These are phyloP conservation scores for Malurus splendens DNA, from an alignment of 2,797 vertebrate species.

Conservation along the genomic window DNA sequence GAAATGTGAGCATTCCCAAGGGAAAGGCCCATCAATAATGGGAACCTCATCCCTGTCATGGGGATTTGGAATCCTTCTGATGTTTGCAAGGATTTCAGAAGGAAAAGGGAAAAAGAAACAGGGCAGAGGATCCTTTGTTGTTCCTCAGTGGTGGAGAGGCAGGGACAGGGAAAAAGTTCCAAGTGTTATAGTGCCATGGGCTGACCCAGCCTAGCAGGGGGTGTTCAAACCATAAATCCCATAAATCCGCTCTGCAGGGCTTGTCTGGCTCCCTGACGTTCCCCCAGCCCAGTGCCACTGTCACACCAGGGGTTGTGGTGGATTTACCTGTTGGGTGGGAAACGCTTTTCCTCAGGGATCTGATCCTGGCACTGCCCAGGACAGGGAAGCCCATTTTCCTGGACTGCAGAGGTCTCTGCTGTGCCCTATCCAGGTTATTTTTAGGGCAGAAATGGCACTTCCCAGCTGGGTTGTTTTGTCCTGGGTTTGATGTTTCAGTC, in stretches of 20 bases:
- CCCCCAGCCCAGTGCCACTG: not conserved
- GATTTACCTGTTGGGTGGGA: not conserved
- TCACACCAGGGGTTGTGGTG: not conserved
- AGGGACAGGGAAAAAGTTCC: not conserved
- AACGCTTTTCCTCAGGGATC: not conserved
- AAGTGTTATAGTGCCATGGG: too few relatives aligned
- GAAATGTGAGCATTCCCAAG: not conserved
- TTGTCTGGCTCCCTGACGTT: not conserved
- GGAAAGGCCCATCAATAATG: accelerated
- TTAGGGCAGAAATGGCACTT: not conserved
- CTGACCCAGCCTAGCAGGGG: not conserved
- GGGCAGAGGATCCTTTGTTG: accelerated
- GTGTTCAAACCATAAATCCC: not conserved
- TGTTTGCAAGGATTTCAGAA: not conserved
- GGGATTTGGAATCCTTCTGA: too few relatives aligned
- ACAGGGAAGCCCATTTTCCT: accelerated
- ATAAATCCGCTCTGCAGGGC: not conserved
- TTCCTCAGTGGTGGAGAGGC: not conserved
- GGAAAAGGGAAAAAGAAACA: not conserved
- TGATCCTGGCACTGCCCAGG: too few relatives aligned
- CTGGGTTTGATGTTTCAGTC: not conserved
- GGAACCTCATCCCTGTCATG: not conserved
- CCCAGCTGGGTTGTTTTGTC: not conserved
- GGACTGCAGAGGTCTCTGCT: not conserved
- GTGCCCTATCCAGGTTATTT: not conserved